Conservation (phyloP, 1,140 invertebrate species). For the Sitobion miscanthi region DNA sequence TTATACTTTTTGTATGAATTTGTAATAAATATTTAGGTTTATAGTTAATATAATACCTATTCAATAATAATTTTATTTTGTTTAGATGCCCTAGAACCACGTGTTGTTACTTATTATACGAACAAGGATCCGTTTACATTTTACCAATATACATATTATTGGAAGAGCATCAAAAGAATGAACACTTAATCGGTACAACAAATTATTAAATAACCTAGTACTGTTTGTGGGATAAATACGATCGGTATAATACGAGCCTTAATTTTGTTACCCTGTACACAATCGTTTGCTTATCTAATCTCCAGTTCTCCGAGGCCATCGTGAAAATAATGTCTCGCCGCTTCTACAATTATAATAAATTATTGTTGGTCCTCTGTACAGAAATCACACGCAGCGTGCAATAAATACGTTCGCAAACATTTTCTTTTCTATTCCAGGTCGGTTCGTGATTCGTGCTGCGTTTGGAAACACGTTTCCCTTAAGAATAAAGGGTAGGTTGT, state of each 20-base stretch:
- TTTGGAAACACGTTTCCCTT: neutral
- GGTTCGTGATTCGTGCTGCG: neutral
- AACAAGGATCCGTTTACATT: neutral
- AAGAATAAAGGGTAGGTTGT: neutral
- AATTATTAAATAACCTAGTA: neutral
- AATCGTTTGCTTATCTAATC: conserved; percentile 25
- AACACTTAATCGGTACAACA: neutral
- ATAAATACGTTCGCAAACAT: neutral
- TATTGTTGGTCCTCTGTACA: neutral
- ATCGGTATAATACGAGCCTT: neutral
- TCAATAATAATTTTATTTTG: neutral
- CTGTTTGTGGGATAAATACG: neutral
- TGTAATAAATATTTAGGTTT: neutral
- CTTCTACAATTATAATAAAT: neutral
- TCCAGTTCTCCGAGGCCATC: neutral
- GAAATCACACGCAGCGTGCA: neutral
- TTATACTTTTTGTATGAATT: neutral
- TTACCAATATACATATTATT: neutral
- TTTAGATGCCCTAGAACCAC: neutral
- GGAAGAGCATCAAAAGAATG: neutral
- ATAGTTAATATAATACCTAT: neutral
- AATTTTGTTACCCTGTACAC: conserved; percentile 10
- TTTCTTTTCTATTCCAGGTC: neutral
- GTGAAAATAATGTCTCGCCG: neutral
- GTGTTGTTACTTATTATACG: neutral